Evolutionary conservation across 1,140 invertebrate species (phyloP), one percentile per base, ranked within the genome.

Genomic region (Drosophila sucinea): DNA sequence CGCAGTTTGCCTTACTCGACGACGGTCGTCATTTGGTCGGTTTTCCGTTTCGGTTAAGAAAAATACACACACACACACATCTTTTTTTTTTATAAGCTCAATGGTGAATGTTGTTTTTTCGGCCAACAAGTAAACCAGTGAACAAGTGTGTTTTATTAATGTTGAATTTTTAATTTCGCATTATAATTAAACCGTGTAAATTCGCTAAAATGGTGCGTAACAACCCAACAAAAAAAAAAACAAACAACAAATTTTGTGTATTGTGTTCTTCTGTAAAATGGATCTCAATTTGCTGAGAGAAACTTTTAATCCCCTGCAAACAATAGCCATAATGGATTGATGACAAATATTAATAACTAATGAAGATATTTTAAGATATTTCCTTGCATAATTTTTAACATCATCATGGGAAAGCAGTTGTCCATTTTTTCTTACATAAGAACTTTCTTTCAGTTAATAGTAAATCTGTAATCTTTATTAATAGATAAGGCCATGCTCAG

Each of bases 21-120:
- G 44, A 51, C 23, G 74, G 57, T 70, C 57, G 74, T 66, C 74
- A 38, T 10, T 11, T 58, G 75, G 33, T 77, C 74, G 75, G 75
- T 60, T 68, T 10, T 44, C 27, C 23, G 8, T 64, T 63, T 64
- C 51, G 44, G 35, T 17, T 56, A 56, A 33, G 44, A 51, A 51
- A 38, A 44, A n/a, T 17, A n/a, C 38, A 3, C 38, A 3, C 7
- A 3, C 38, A 56, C 17, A 56, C 54, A 56, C 23, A 51, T 51
- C 44, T 51, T 38, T 17, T 17, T 58, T 32, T 71, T 65, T 60
- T 35, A 35, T 70, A 11, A 62, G 30, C 54, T 17, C n/a, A 33
- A 38, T 23, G 71, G 74, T 77, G 73, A 77, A 76, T 77, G 73
- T 77, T 77, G 73, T 77, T 60, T 63, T 47, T 25, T 51, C 17